Percentiles rank a stretch among this genome's conserved stretches.
Conservation (phyloP, 2,797 vertebrate genomes). For the Bufotes viridis region DNA sequence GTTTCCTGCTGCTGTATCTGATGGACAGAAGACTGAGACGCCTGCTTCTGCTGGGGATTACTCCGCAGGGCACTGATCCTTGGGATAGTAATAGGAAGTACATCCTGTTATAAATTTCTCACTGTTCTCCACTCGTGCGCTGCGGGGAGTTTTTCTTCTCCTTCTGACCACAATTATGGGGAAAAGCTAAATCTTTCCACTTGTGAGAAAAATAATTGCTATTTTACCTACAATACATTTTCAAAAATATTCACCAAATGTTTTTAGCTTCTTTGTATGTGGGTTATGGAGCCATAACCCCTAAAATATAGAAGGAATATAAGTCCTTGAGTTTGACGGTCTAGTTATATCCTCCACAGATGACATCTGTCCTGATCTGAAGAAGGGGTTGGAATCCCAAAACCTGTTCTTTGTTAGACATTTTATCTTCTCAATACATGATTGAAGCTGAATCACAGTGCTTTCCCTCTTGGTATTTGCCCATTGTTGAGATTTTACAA, state of each 20-base stretch:
- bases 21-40: slow-evolving; percentile 16
- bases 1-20: slow-evolving; percentile 37
- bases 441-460: too few relatives aligned
- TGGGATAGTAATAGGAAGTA: slow-evolving; percentile 33
- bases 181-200: not conserved
- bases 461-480: too few relatives aligned
- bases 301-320: not conserved
- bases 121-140: not conserved
- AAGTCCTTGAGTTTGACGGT: not conserved
- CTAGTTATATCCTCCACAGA: not conserved
- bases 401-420: too few relatives aligned
- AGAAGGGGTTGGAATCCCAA: too few relatives aligned
- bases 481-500: too few relatives aligned
- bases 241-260: too few relatives aligned
- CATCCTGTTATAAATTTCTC: slow-evolving; percentile 51
- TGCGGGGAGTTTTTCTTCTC: not conserved
- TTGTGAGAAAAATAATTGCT: not conserved
- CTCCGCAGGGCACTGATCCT: slow-evolving; percentile 39
- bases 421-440: too few relatives aligned
- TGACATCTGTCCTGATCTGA: too few relatives aligned
- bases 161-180: not conserved
- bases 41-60: slow-evolving; percentile 20
- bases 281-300: too few relatives aligned
- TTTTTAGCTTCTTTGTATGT: too few relatives aligned
- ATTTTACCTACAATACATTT: not conserved